Base-by-base conservation (phyloP, 1,140 invertebrate species). In the Ectropis grisescens region DNA sequence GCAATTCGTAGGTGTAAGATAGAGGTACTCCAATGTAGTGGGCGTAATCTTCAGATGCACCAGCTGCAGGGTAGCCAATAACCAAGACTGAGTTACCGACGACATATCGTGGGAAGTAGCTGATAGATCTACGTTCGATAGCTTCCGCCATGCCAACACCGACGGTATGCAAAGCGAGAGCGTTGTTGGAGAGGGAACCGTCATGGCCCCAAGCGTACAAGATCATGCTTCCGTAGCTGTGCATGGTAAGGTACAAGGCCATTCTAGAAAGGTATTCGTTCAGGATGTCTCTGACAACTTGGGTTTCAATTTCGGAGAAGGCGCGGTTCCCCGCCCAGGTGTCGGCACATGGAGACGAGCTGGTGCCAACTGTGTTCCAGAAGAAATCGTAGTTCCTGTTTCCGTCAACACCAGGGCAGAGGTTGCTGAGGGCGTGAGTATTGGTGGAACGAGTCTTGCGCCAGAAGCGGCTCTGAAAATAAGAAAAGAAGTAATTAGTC, bases 221-320 rank as follows among this genome's bases (percentile, higher is more conserved):
- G 9, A 88, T 57, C 42, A 85, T 84, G 52, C 84, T 75, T 10
- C 85, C 86, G 32, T 79, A 85, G 25, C 85, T 84, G 29, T 91
- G 90, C 23, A 91, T 66, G 1, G 87, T 85, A 1, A 90, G 35
- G 42, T 90, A 91, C 16, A 86, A 58, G 38, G 85, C 84, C 1
- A 87, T 64, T 2, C 75, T 58, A 4, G 65, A 53, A 11, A 82
- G 62, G 11, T 85, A 44, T 1, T 69, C 44, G 5, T 70, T 33
- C 0, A 88, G 43, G 9, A 85, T 82, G 29, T 89, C 78, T 1
- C 84, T 62, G 1, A 91, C 64, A 7, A 85, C 81, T 11, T 56
- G 60, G 0, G 87, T 86, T 66, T 94, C 92, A 0, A 82, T 65
- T 71, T 94, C 93, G 0, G 91, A 93, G 53, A 92, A 92, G 1